Conservation (phyloP, 1,140 invertebrate genomes). For the Mycetomoellerius zeteki region DNA sequence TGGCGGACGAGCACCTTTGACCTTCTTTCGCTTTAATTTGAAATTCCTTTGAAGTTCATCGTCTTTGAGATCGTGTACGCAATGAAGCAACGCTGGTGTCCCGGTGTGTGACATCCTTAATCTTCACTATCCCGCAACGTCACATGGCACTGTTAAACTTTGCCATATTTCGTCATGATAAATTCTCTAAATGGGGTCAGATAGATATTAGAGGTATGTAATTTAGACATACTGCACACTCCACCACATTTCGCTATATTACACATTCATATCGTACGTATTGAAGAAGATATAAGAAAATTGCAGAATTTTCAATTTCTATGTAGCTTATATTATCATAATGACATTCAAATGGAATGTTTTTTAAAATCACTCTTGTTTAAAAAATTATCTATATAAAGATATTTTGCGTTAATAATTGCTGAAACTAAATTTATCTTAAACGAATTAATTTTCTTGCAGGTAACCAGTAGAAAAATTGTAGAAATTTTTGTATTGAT, state of each 20-base stretch:
- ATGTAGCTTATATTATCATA: background rate
- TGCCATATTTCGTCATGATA: constrained; percentile 57
- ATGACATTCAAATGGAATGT: background rate
- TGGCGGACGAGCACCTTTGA: background rate
- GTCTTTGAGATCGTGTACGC: constrained; percentile 20
- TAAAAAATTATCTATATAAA: background rate
- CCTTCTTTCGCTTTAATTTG: constrained; percentile 56
- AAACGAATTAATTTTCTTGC: background rate
- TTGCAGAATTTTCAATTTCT: constrained; percentile 1
- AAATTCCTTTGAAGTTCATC: constrained; percentile 40
- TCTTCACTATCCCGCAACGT: constrained; percentile 48
- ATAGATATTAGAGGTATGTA: constrained; percentile 41
- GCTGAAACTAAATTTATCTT: background rate
- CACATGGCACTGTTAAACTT: constrained; percentile 54
- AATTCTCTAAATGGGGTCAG: constrained; percentile 37
- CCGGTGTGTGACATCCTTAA: constrained; percentile 48
- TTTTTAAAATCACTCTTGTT: background rate
- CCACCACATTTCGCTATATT: background rate
- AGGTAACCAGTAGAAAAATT: background rate
- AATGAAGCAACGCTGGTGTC: background rate
- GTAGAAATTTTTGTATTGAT: background rate
- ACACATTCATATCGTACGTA: background rate
- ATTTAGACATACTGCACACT: constrained; percentile 18
- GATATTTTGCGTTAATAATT: background rate
- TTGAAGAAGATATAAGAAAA: background rate